Evolutionary conservation across 2,888 invertebrate species (phyloP), one percentile per base, ranked within the genome.

Genomic region (Gasteruption jaculator): DNA sequence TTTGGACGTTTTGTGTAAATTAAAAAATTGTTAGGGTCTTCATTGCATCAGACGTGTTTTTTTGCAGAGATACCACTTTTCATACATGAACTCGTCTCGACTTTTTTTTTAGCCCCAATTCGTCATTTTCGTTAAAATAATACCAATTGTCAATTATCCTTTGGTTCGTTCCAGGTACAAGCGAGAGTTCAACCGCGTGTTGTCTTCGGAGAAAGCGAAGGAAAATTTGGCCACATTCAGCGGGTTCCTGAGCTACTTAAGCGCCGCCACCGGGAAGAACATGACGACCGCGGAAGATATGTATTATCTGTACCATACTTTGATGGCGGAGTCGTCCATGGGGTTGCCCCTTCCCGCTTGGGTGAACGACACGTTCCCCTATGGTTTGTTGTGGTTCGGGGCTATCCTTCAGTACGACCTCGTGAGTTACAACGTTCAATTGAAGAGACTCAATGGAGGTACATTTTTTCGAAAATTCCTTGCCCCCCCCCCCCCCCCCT

Each of bases 321-420:
- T 74, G 2, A 52, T 53, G 46, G 61, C 71, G 2, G 57, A 76
- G 73, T 71, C 72, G 21, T 74, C 75, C 31, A 73, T 76, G 38
- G 75, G 75, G 63, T 73, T 77, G 46, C 63, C 73, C 2, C 74
- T 75, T 59, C 77, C 77, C 6, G 72, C 75, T 56, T 78, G 78
- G 78, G 73, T 74, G 2, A 72, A 73, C 48, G 68, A 72, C 26
- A 71, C 76, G 2, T 58, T 54, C 11, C 57, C 60, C 4, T 70
- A 75, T 42, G 73, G 76, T 64, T 71, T 71, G 67, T 59, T 78
- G 2, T 67, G 69, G 63, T 74, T 76, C 18, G 65, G 71, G 10
- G 75, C 74, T 1, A 64, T 72, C 43, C 49, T 76, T 49, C 73
- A 75, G 43, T 77, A 76, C 46, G 70, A 74, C 2, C 71, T 75